Base-by-base conservation (phyloP, 2,113 vertebrate genomes). In the Platysternon megacephalum region DNA sequence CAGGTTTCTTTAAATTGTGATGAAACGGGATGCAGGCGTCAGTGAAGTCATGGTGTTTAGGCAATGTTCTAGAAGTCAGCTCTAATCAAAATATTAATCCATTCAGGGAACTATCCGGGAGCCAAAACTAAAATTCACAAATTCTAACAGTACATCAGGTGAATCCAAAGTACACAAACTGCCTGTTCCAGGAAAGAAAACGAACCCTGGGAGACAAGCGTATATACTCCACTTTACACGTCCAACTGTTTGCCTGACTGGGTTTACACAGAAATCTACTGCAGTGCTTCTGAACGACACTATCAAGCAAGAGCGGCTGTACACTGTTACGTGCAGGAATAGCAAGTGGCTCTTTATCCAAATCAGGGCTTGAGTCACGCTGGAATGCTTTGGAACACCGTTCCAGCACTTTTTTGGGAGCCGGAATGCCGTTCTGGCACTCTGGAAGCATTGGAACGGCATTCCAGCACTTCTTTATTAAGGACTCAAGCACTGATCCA, bases 11-110 rank as follows among this genome's bases (percentile, higher is more conserved):
- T 82, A 94, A 85, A 90, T 85, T 0, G 4, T 44, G 49, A 89
- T 93, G 92, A 95, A 92, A 94, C 32, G 48, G 65, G 91, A 92
- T 90, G 91, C 24, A 91, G 88, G 61, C 78, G 42, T 39, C 48
- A 87, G 95, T 46, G 91, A 93, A 91, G 79, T 53, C 76, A 84
- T 82, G 29, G 44, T 84, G 84, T 48, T 79, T 80, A 74, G 58
- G 32, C 58, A 88, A 48, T 1, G 7, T 49, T 51, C 76, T 82
- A 56, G 78, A 91, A 58, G 92, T 87, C 79, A 93, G 74, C 49
- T 42, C 82, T 87, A 83, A 85, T 89, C 89, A 79, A 87, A 56
- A 85, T 86, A 95, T 91, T 11, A 92, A 93, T 8, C 13, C 35
- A 83, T 65, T 74, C 81, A 92, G 48, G 84, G 81, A 82, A 79